Evolutionary conservation across 1,140 invertebrate species (phyloP).

Genomic region (Palaemon carinicauda): DNA sequence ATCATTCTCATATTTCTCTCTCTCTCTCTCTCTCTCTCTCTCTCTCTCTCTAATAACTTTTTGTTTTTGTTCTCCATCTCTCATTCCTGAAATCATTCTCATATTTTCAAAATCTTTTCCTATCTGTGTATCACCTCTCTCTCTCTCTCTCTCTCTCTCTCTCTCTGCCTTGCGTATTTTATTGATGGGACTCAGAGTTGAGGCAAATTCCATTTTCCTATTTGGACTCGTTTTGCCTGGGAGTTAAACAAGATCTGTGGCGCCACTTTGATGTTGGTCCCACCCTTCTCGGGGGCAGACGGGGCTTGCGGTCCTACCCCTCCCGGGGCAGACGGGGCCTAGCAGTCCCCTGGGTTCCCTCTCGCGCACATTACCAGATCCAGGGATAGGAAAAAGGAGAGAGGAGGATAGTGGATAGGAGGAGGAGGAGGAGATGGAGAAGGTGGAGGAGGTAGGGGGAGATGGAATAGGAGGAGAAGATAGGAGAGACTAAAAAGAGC

Average conservation of each 20-base stretch:
- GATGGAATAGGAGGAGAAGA: not conserved
- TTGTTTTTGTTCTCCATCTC: too few relatives aligned
- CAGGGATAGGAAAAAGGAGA: not conserved
- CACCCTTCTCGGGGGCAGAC: not conserved
- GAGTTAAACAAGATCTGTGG: conserved; percentile 48
- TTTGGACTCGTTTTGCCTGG: conserved; percentile 46
- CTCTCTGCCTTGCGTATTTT: not conserved
- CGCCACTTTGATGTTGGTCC: conserved; percentile 13
- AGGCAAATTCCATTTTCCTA: conserved; percentile 44
- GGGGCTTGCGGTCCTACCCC: too few relatives aligned
- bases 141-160: not conserved
- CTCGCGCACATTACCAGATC: not conserved
- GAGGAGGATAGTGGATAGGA: not conserved
- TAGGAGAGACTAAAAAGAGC: not conserved
- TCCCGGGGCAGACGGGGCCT: too few relatives aligned
- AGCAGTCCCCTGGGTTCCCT: not conserved
- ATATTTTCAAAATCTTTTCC: too few relatives aligned
- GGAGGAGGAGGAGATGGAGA: not conserved
- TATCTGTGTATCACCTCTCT: not conserved
- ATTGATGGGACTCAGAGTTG: conserved; percentile 3
- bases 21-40: not conserved
- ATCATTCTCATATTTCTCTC: too few relatives aligned
- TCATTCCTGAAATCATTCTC: not conserved
- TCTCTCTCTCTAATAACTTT: too few relatives aligned
- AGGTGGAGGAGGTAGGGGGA: not conserved